These are phyloP conservation scores for Silurus meridionalis DNA, from an alignment of 2,113 vertebrate genomes.

Conservation along the genomic window DNA sequence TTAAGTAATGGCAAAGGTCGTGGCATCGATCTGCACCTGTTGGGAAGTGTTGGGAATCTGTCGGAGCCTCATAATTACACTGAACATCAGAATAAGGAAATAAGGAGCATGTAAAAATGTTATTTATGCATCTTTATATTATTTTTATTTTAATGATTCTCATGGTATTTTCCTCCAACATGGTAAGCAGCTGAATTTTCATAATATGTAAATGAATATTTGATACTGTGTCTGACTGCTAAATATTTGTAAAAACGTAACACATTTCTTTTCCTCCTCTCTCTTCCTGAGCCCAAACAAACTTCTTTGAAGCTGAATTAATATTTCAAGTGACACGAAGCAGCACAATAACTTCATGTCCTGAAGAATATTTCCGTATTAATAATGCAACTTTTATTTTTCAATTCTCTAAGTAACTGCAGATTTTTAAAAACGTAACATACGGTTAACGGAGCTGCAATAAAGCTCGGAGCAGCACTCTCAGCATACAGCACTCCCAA, in stretches of 20 bases:
- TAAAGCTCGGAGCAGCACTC: no score
- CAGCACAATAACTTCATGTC: not conserved
- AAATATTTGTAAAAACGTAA: not conserved
- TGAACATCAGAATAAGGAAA: not conserved
- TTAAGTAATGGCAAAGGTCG: not conserved
- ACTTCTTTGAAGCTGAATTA: not conserved
- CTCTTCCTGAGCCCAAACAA: not conserved
- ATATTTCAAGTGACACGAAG: not conserved
- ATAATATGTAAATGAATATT: not conserved
- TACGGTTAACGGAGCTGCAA: not conserved
- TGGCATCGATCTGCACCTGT: not conserved
- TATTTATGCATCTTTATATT: not conserved
- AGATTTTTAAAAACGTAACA: not conserved
- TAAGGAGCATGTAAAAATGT: not conserved
- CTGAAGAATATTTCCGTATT: not conserved
- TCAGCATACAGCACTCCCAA: not conserved
- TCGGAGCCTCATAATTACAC: not conserved
- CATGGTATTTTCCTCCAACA: not conserved
- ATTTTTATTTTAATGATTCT: not conserved
- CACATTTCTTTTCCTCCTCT: not conserved
- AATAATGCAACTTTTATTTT: not conserved
- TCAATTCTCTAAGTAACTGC: not conserved
- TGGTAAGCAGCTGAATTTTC: not conserved
- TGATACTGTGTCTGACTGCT: not conserved
- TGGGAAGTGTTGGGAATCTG: not conserved